These are phyloP conservation scores for Beroe forskalii DNA, from an alignment of 37 sponge, comb jelly and placozoan species.

Conservation along the genomic window DNA sequence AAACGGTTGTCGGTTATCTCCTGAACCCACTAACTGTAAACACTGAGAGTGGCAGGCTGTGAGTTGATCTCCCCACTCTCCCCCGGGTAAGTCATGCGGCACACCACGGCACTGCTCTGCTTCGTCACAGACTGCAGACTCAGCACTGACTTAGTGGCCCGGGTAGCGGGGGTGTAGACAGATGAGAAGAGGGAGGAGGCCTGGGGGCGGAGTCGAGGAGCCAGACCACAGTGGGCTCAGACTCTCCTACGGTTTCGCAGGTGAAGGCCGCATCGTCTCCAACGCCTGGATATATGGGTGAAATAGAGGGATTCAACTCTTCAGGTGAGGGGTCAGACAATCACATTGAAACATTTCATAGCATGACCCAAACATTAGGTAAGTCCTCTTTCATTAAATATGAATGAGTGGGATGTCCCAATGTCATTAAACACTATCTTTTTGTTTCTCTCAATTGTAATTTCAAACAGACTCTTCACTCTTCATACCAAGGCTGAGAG, in stretches of 20 bases:
- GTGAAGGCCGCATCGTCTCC: background rate
- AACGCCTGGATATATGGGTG: background rate
- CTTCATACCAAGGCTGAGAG: too few relatives aligned
- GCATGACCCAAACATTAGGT: too few relatives aligned
- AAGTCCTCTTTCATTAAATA: too few relatives aligned
- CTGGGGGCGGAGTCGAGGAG: too few relatives aligned
- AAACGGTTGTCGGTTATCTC: too few relatives aligned
- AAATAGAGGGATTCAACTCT: too few relatives aligned
- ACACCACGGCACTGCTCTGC: background rate
- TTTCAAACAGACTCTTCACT: background rate
- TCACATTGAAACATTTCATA: too few relatives aligned
- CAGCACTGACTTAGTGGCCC: background rate
- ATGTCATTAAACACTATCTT: too few relatives aligned
- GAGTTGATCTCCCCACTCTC: background rate
- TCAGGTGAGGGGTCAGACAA: too few relatives aligned
- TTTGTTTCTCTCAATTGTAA: background rate
- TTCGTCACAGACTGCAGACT: background rate
- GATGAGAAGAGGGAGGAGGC: background rate
- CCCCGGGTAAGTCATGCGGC: background rate
- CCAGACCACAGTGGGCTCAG: background rate
- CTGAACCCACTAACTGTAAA: background rate
- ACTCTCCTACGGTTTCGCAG: slow-evolving; percentile 29
- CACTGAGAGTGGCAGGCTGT: background rate
- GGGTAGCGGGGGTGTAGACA: background rate
- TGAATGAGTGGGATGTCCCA: too few relatives aligned